phyloP scores from a whole-genome alignment of 2,888 invertebrate species.

The Pharmacophagus antenor region DNA sequence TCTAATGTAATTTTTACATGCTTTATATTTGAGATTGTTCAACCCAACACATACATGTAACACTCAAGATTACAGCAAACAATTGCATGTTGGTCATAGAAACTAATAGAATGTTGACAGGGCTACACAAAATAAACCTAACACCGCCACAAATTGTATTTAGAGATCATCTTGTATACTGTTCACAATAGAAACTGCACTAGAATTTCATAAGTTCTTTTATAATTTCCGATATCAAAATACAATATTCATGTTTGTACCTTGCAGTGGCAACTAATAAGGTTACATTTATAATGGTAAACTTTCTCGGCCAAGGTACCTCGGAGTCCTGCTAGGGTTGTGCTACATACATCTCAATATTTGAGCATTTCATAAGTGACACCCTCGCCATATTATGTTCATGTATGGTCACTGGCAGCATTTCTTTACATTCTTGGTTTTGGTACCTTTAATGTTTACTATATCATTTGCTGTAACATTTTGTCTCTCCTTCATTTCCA shows the following conservation, averaged over 20 bases:
- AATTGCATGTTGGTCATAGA: constrained; percentile 24
- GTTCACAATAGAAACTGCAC: constrained; percentile 39
- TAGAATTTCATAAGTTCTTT: constrained; percentile 33
- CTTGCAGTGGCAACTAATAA: constrained; percentile 30
- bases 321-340: constrained; percentile 63
- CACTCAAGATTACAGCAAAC: constrained; percentile 15
- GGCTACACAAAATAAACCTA: constrained; percentile 29
- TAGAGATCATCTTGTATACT: constrained; percentile 39
- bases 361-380: constrained; percentile 73
- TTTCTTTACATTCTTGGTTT: constrained; percentile 76
- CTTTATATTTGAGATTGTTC: constrained; percentile 57
- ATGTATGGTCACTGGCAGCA: constrained; percentile 76
- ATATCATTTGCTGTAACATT: constrained; percentile 85
- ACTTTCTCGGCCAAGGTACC: constrained; percentile 40
- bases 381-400: constrained; percentile 61
- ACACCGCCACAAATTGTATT: constrained; percentile 36
- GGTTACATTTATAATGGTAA: constrained; percentile 40
- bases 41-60: constrained; percentile 52
- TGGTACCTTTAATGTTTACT: constrained; percentile 85
- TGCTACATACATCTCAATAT: constrained; percentile 65
- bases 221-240: constrained; percentile 34
- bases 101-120: constrained; percentile 24
- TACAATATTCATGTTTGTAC: constrained; percentile 34
- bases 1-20: constrained; percentile 53
- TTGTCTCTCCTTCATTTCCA: constrained; percentile 88